A percentile compares a stretch with the other conserved stretches of the same genome.
phyloP scores from a whole-genome alignment of 2,113 vertebrate genomes.

The Atrichornis clamosus region DNA sequence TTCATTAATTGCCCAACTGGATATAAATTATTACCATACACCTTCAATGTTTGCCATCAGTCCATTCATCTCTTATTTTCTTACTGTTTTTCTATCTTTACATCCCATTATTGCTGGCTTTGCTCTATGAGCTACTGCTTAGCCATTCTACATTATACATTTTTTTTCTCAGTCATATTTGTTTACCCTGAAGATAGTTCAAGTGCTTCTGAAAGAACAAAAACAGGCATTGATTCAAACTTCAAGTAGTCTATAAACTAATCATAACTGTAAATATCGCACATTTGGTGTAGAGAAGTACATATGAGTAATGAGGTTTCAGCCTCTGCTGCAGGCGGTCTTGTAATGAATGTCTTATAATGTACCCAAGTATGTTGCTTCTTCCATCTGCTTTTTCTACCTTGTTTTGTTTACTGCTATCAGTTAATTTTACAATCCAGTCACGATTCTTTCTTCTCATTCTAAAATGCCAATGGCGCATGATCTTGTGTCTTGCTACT shows the following conservation, averaged over 20 bases:
- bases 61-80: neutral
- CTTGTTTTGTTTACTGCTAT: neutral
- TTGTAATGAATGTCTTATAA: conserved; percentile 20
- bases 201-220: neutral
- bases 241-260: neutral
- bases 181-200: neutral
- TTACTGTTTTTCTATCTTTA: neutral
- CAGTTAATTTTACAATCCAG: neutral
- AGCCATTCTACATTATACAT: neutral
- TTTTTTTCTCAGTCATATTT: neutral
- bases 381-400: conserved; percentile 25
- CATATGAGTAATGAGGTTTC: conserved; percentile 55
- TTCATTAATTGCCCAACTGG: neutral
- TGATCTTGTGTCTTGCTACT: neutral
- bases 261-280: conserved; percentile 44
- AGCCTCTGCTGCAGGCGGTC: conserved; percentile 10
- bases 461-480: neutral
- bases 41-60: neutral
- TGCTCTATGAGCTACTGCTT: neutral
- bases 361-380: neutral
- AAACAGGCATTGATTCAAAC: neutral
- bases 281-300: conserved; percentile 37
- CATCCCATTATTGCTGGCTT: neutral
- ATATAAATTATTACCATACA: neutral
- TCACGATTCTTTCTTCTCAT: neutral